Evolutionary conservation across 2,888 invertebrate species (phyloP).

Genomic region (Tipula unca): DNA sequence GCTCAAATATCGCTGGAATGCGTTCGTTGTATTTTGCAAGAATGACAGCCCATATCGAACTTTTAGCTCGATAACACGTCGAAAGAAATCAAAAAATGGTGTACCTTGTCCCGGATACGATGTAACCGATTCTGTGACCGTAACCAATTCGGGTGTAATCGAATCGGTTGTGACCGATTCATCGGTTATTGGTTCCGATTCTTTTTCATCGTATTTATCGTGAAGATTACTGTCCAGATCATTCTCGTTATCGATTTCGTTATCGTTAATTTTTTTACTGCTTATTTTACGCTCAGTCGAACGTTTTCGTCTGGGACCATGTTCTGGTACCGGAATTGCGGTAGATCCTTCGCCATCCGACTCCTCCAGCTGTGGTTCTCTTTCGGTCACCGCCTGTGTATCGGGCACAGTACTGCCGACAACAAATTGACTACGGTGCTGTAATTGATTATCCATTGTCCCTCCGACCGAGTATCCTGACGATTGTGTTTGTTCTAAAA

Average conservation of each 20-base stretch:
- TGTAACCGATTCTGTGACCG: constrained; percentile 17
- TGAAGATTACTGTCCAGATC: constrained; percentile 41
- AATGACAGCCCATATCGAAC: constrained; percentile 58
- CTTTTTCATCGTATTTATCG: neutral
- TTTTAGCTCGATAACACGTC: constrained; percentile 58
- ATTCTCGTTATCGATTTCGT: constrained; percentile 44
- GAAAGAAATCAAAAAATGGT: constrained; percentile 46
- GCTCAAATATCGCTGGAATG: constrained; percentile 55
- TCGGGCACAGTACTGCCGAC: constrained; percentile 49
- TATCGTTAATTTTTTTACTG: constrained; percentile 40
- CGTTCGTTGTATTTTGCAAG: constrained; percentile 57
- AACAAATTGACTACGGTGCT: constrained; percentile 49
- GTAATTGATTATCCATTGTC: constrained; percentile 22
- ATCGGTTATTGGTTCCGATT: neutral
- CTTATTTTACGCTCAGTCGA: constrained; percentile 30
- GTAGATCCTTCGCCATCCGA: constrained; percentile 45
- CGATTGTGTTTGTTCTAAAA: constrained; percentile 8
- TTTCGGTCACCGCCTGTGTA: constrained; percentile 21
- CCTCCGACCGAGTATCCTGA: neutral
- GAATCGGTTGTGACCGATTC: constrained; percentile 21
- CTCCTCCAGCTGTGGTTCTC: constrained; percentile 31
- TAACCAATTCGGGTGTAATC: constrained; percentile 21
- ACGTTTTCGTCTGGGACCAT: constrained; percentile 49
- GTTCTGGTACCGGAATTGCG: constrained; percentile 55
- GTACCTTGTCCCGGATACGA: constrained; percentile 15